phyloP scores from a whole-genome alignment of 2,113 vertebrate genomes.

The Danio rerio region GRCz12tu NC_133178.1:26884501-26885000 shows the following conservation, averaged over 20 bases:
- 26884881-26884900: slow-evolving; percentile 49
- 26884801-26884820: background rate
- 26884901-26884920: slow-evolving; percentile 19
- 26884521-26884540: background rate
- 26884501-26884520: background rate
- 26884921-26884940: slow-evolving; percentile 52
- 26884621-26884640: background rate
- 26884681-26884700: slow-evolving; percentile 12
- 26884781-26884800: slow-evolving; percentile 36
- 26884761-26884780: slow-evolving; percentile 19
- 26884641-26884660: slow-evolving; percentile 17
- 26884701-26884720: slow-evolving; percentile 27
- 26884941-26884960: slow-evolving; percentile 5
- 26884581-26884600: background rate
- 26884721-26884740: background rate
- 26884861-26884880: slow-evolving; percentile 41
- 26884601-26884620: background rate
- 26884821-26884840: slow-evolving; percentile 14
- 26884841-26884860: slow-evolving; percentile 4
- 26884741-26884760: background rate
- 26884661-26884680: slow-evolving; percentile 7
- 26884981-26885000: background rate
- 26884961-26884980: background rate
- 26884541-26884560: background rate
- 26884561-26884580: background rate